Evolutionary conservation across 2,113 vertebrate species (phyloP).

Genomic region (Morone saxatilis): DNA sequence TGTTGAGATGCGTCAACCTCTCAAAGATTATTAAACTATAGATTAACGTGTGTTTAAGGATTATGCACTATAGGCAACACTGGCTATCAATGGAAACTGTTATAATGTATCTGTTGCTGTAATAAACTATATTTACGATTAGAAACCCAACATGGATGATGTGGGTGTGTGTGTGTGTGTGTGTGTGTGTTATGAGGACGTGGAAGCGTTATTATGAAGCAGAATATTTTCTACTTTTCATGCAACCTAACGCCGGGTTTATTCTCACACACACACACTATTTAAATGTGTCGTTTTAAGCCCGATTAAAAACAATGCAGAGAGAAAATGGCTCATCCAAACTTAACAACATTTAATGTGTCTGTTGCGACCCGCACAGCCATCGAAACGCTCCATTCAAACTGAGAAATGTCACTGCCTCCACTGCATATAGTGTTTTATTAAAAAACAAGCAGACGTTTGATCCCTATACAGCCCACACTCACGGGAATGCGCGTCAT

Average conservation of each 20-base stretch:
- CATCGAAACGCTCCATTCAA: background rate
- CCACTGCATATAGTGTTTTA: background rate
- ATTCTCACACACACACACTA: background rate
- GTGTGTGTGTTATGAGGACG: background rate
- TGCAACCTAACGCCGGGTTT: too few relatives aligned
- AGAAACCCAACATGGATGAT: too few relatives aligned
- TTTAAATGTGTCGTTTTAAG: background rate
- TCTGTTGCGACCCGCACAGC: background rate
- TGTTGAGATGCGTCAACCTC: background rate
- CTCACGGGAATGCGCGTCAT: background rate
- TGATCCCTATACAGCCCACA: background rate
- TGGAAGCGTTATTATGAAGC: background rate
- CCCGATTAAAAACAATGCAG: background rate
- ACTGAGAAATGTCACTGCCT: background rate
- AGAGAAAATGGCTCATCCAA: background rate
- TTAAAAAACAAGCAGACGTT: background rate
- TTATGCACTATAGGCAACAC: background rate
- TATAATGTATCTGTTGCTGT: background rate
- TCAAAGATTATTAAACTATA: too few relatives aligned
- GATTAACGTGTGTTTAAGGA: background rate
- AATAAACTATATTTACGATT: background rate
- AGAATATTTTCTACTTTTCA: background rate
- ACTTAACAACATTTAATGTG: background rate
- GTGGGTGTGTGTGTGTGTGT: too few relatives aligned
- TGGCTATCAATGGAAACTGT: background rate